Base-by-base conservation (phyloP, 2,888 invertebrate species). In the Phlogophora meticulosa region DNA sequence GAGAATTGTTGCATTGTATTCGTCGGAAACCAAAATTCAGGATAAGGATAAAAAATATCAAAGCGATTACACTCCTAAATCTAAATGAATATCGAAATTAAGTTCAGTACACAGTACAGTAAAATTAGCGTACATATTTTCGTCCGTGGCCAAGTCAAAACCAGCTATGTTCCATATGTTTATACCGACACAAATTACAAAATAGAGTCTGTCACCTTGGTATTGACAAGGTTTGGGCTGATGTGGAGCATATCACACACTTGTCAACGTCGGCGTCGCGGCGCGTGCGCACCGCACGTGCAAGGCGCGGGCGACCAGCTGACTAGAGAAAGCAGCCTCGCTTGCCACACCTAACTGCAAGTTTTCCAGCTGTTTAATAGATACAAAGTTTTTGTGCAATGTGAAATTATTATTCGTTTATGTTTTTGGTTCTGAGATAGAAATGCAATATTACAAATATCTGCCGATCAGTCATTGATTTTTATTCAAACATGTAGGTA, bases 251-350 rank as follows among this genome's bases (percentile, higher is more conserved):
- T 66, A 71, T 68, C 51, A 57, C 70, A 63, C 71, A 72, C 66
- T 64, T 67, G 68, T 69, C 56, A 66, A 46, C 38, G 62, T 53
- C 24, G 28, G 43, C 34, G 62, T 53, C 22, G 28, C 20, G 42
- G 71, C 60, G 71, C 46, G 40, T 58, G 57, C 66, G 68, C 69
- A 72, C 63, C 72, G 82, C 82, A 78, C 81, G 81, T 75, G 80
- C 80, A 79, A 38, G 80, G 81, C 66, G 80, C 69, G 72, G 83
- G 86, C 84, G 84, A 73, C 85, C 84, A 81, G 85, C 88, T 83
- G 87, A 84, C 87, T 88, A 86, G 85, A 85, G 89, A 89, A 88
- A 89, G 88, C 87, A 63, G 49, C 61, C 58, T 70, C 72, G 76
- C 73, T 76, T 68, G 83, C 87, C 87, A 81, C 88, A 82, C 88